Percentiles rank a stretch among this genome's conserved stretches.
Conservation (phyloP, 1,140 invertebrate genomes). For the Eciton burchellii region DNA sequence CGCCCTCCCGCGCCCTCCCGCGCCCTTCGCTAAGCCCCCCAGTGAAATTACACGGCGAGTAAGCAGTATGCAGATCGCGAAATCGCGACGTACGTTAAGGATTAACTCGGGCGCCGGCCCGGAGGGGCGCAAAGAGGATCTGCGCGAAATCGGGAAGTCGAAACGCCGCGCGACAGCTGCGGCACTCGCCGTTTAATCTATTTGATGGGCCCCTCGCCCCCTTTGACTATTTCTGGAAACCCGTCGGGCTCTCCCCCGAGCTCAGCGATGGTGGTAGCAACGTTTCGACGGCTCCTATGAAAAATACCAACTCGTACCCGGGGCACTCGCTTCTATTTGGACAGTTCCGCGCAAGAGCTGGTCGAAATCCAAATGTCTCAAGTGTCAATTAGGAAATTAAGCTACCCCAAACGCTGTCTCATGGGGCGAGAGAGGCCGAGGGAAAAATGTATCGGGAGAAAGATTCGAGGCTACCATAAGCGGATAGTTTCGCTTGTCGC, state of each 20-base stretch:
- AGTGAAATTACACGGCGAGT: slow-evolving; percentile 75
- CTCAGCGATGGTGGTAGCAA: slow-evolving; percentile 11
- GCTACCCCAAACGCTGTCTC: no score
- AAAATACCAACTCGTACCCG: background rate
- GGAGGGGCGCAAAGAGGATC: slow-evolving; percentile 66
- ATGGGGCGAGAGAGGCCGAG: background rate
- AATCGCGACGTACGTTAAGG: slow-evolving; percentile 79
- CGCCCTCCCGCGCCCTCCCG: slow-evolving; percentile 30
- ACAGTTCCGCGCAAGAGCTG: background rate
- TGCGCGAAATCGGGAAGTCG: slow-evolving; percentile 64
- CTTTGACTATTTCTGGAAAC: slow-evolving; percentile 41
- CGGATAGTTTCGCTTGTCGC: no score
- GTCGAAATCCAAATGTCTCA: background rate
- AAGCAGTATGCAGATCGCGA: slow-evolving; percentile 81
- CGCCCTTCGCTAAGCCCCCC: slow-evolving; percentile 67
- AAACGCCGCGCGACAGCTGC: slow-evolving; percentile 62
- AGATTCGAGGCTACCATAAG: background rate
- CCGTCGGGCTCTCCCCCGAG: slow-evolving; percentile 24
- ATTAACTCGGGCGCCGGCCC: slow-evolving; percentile 71
- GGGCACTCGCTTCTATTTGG: slow-evolving; percentile 15
- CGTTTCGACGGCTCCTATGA: background rate
- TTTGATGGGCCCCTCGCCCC: slow-evolving; percentile 12
- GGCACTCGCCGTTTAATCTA: slow-evolving; percentile 64
- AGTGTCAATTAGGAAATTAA: background rate
- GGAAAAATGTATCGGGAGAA: background rate